Conservation (phyloP, 2,888 invertebrate species). For the Limenitis camilla region DNA sequence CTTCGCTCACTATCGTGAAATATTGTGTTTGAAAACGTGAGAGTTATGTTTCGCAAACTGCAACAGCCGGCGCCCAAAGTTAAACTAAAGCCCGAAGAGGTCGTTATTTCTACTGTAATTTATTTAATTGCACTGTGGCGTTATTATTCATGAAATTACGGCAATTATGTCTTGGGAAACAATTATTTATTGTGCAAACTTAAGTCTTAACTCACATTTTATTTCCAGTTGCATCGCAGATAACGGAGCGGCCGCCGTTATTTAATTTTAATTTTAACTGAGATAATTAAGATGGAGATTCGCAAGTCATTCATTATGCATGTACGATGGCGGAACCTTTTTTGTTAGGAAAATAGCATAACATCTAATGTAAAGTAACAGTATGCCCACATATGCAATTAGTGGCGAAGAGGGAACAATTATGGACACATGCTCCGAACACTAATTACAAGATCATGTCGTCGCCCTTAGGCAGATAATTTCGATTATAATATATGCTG, state of each 20-base stretch:
- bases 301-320: slow-evolving; percentile 1
- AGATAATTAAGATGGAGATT: not conserved
- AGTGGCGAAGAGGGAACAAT: slow-evolving; percentile 9
- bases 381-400: slow-evolving; percentile 8
- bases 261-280: slow-evolving; percentile 31
- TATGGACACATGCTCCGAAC: slow-evolving; percentile 10
- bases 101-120: slow-evolving; percentile 71
- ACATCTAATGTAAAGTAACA: not conserved
- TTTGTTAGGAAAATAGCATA: not conserved
- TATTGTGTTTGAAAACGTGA: slow-evolving; percentile 32
- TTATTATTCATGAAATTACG: slow-evolving; percentile 76
- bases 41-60: slow-evolving; percentile 44
- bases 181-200: slow-evolving; percentile 74
- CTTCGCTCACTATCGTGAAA: slow-evolving; percentile 25
- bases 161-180: slow-evolving; percentile 72
- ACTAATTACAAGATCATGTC: slow-evolving; percentile 8
- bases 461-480: no score
- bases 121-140: slow-evolving; percentile 74
- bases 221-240: slow-evolving; percentile 65
- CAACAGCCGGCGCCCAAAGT: slow-evolving; percentile 64
- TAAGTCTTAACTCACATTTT: slow-evolving; percentile 72
- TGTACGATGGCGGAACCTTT: not conserved
- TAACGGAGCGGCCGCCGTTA: slow-evolving; percentile 48
- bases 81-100: slow-evolving; percentile 68
- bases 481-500: no score